These are phyloP conservation scores for Empis livida DNA, from an alignment of 2,888 invertebrate genomes.

Conservation along the genomic window DNA sequence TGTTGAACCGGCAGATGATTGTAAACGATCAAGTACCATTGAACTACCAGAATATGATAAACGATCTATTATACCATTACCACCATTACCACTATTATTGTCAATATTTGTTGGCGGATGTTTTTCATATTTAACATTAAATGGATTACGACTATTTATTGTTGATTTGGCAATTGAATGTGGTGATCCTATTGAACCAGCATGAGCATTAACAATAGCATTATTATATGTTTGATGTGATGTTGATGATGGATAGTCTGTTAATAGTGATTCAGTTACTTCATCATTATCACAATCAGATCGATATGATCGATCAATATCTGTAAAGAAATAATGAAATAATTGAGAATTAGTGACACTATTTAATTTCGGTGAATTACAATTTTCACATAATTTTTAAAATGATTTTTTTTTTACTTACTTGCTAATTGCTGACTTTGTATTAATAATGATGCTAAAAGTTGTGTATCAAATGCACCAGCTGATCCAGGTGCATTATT, in stretches of 20 bases:
- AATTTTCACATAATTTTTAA: too few relatives aligned
- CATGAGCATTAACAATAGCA: slow-evolving; percentile 20
- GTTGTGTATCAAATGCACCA: slow-evolving; percentile 39
- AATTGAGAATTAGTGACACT: background rate
- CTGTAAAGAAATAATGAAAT: slow-evolving; percentile 30
- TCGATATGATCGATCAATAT: slow-evolving; percentile 58
- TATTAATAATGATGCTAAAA: slow-evolving; percentile 42
- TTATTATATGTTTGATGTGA: slow-evolving; percentile 19
- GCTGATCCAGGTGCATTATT: slow-evolving; percentile 33
- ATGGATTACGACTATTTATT: slow-evolving; percentile 31
- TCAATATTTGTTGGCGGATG: slow-evolving; percentile 19
- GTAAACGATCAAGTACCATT: slow-evolving; percentile 21
- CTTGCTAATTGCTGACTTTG: slow-evolving; percentile 47
- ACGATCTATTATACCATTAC: slow-evolving; percentile 11
- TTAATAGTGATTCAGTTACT: slow-evolving; percentile 33
- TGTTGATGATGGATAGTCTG: slow-evolving; percentile 29
- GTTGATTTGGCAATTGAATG: slow-evolving; percentile 11
- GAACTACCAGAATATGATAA: slow-evolving; percentile 24
- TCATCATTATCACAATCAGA: slow-evolving; percentile 58
- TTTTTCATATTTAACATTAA: slow-evolving; percentile 26
- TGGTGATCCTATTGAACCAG: slow-evolving; percentile 14
- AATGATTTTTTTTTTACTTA: too few relatives aligned
- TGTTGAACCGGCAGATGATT: slow-evolving; percentile 13
- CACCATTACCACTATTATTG: slow-evolving; percentile 11
- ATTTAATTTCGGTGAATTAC: too few relatives aligned